Evolutionary conservation across 2,888 invertebrate genomes (phyloP).

Genomic region (Leucoptera coffeella): DNA sequence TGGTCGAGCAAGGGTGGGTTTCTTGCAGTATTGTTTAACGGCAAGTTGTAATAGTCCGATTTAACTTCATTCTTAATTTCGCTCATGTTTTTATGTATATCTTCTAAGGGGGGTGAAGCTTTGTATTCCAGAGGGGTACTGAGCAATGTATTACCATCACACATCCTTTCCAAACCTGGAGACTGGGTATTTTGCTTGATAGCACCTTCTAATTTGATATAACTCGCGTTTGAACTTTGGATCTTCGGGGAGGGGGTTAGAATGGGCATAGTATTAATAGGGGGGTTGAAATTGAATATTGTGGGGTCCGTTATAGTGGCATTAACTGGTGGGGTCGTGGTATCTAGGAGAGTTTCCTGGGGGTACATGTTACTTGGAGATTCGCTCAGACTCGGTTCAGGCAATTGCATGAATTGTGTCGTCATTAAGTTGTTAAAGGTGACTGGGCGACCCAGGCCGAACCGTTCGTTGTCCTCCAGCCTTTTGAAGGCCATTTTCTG

Average conservation of each 20-base stretch:
- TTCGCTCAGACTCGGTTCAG: slow-evolving; percentile 26
- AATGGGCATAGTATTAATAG: slow-evolving; percentile 28
- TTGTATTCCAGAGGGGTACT: slow-evolving; percentile 31
- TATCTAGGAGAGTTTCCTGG: slow-evolving; percentile 22
- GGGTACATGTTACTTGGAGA: slow-evolving; percentile 29
- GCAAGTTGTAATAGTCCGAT: slow-evolving; percentile 32
- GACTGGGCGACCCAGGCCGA: slow-evolving; percentile 29
- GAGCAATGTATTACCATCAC: slow-evolving; percentile 25
- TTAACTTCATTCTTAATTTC: slow-evolving; percentile 43
- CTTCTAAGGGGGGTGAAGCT: slow-evolving; percentile 39
- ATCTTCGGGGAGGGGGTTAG: slow-evolving; percentile 31
- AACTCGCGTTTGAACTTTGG: slow-evolving; percentile 32
- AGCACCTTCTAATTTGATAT: slow-evolving; percentile 38
- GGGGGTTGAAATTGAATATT: slow-evolving; percentile 35
- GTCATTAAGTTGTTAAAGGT: slow-evolving; percentile 42
- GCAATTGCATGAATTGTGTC: slow-evolving; percentile 41
- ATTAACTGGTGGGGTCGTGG: slow-evolving; percentile 26
- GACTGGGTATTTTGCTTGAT: slow-evolving; percentile 44
- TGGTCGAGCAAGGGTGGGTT: slow-evolving; percentile 34
- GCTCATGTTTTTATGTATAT: slow-evolving; percentile 37
- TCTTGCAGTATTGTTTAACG: slow-evolving; percentile 17
- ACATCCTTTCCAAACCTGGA: slow-evolving; percentile 37
- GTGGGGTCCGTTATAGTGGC: slow-evolving; percentile 18
- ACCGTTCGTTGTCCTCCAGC: slow-evolving; percentile 35
- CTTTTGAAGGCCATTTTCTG: slow-evolving; percentile 43